These are phyloP conservation scores for Plebejus melissa DNA, from an alignment of 2,888 invertebrate species.

Conservation along the genomic window DNA sequence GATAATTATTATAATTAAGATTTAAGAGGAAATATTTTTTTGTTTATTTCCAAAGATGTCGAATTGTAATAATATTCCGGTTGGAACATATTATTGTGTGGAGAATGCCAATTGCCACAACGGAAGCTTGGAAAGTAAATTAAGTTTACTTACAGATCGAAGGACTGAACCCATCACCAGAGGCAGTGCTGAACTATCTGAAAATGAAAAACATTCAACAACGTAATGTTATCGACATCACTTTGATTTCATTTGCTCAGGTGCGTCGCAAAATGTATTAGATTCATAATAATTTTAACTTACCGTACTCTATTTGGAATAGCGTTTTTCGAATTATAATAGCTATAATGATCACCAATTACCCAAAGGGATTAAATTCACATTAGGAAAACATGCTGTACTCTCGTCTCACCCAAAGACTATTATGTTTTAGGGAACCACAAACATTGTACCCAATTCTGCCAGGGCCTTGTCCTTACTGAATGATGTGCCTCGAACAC, in stretches of 20 bases:
- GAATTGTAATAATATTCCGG: neutral
- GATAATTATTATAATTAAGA: too few relatives aligned
- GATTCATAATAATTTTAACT: neutral
- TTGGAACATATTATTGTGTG: too few relatives aligned
- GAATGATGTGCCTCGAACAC: slow-evolving; percentile 46
- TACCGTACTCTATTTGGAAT: neutral
- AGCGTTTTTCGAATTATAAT: neutral
- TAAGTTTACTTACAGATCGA: slow-evolving; percentile 45
- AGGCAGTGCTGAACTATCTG: slow-evolving; percentile 51
- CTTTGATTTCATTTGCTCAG: slow-evolving; percentile 60
- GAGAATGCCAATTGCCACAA: too few relatives aligned
- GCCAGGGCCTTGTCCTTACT: slow-evolving; percentile 53
- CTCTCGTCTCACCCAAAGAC: neutral
- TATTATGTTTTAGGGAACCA: slow-evolving; percentile 46
- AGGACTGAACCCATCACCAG: slow-evolving; percentile 53
- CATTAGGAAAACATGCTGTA: too few relatives aligned
- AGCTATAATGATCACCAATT: neutral
- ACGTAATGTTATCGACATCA: slow-evolving; percentile 59
- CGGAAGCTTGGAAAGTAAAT: neutral
- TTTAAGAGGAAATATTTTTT: too few relatives aligned
- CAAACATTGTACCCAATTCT: slow-evolving; percentile 53
- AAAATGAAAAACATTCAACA: slow-evolving; percentile 49
- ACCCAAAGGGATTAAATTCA: neutral
- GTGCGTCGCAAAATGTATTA: slow-evolving; percentile 39
- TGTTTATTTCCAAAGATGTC: too few relatives aligned